A percentile compares a stretch with the other conserved stretches of the same genome.
Evolutionary conservation across 2,797 vertebrate genomes (phyloP).

Genomic region (Eulemur rubriventer): DNA sequence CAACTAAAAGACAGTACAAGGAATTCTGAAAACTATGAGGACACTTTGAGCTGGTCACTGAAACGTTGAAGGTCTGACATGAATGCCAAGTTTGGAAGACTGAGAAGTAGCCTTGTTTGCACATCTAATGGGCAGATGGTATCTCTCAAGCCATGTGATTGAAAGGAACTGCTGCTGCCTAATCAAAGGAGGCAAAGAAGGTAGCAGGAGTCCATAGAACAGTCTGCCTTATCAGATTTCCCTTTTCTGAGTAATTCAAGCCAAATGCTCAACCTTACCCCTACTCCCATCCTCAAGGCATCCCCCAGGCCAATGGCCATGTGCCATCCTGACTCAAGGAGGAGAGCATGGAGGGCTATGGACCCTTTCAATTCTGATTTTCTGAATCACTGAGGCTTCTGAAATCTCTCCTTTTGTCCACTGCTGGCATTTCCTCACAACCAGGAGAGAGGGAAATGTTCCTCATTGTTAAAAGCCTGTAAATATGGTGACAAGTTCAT

Average conservation of each 20-base stretch:
- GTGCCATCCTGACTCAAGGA: not conserved
- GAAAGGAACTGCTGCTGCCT: slow-evolving; percentile 6
- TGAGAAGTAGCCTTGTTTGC: not conserved
- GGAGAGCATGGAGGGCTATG: rapidly evolving
- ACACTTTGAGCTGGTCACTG: not conserved
- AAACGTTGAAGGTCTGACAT: not conserved
- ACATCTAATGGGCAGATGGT: not conserved
- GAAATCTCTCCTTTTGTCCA: not conserved
- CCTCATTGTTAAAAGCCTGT: not conserved
- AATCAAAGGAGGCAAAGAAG: not conserved
- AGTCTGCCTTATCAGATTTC: slow-evolving; percentile 7
- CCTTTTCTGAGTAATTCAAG: slow-evolving; percentile 8
- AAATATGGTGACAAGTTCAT: not conserved
- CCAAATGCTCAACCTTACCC: not conserved
- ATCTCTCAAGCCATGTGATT: not conserved
- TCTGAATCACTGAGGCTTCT: not conserved
- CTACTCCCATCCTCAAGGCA: not conserved
- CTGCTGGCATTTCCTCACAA: not conserved
- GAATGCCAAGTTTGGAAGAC: not conserved
- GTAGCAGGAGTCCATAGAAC: not conserved
- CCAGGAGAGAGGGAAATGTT: not conserved
- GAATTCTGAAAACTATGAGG: not conserved
- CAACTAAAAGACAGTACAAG: not conserved
- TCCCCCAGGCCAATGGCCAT: not conserved
- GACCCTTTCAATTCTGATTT: not conserved